These are phyloP conservation scores for Coptodon rendalli DNA, from an alignment of 2,113 vertebrate genomes.

Conservation along the genomic window DNA sequence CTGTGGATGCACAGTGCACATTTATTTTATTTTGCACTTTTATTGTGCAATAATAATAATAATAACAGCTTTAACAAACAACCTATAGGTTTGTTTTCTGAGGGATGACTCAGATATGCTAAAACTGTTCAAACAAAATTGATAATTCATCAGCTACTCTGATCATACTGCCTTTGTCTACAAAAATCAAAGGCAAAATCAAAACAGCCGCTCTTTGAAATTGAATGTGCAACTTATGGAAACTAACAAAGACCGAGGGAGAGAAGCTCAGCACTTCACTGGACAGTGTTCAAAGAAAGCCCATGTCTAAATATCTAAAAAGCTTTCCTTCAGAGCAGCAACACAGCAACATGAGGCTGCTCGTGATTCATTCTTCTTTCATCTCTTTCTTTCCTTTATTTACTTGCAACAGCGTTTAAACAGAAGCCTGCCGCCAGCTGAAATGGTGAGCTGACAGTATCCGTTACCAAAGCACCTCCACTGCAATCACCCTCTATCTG, in stretches of 20 bases:
- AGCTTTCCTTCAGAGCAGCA: slow-evolving; percentile 18
- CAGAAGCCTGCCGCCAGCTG: not conserved
- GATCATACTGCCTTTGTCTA: not conserved
- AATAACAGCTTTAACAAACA: not conserved
- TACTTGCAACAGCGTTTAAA: slow-evolving; percentile 11
- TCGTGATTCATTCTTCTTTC: slow-evolving; percentile 34
- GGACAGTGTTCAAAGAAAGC: slow-evolving; percentile 11
- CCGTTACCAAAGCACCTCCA: slow-evolving; percentile 17
- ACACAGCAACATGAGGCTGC: not conserved
- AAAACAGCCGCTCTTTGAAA: not conserved
- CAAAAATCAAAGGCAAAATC: slow-evolving; percentile 2
- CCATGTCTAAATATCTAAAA: not conserved
- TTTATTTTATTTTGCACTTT: not conserved
- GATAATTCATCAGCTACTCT: not conserved
- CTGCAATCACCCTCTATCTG: not conserved
- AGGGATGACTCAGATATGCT: not conserved
- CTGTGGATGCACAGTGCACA: not conserved
- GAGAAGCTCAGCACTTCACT: not conserved
- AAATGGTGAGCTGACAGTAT: slow-evolving; percentile 25
- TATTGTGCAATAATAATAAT: not conserved
- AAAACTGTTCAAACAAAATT: not conserved
- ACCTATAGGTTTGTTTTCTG: not conserved
- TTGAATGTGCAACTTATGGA: not conserved
- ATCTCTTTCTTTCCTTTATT: slow-evolving; percentile 39
- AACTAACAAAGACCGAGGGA: not conserved